Percentiles rank a stretch among this genome's conserved stretches.
phyloP scores from a whole-genome alignment of 2,797 vertebrate genomes.

The Clarias fuscus region DNA sequence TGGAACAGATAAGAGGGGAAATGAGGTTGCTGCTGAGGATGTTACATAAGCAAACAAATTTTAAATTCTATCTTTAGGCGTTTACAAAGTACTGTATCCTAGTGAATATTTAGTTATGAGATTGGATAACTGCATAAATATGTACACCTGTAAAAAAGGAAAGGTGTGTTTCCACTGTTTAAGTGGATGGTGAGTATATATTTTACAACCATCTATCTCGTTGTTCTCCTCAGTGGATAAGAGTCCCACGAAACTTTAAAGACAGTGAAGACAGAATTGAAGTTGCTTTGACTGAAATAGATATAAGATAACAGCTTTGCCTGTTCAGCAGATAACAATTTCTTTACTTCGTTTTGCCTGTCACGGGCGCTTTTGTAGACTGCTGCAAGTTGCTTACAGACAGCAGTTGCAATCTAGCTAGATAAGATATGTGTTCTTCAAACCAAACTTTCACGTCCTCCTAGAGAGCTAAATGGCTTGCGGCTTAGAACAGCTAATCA shows the following conservation, averaged over 20 bases:
- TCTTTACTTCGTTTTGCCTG: not conserved
- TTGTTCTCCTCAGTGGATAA: not conserved
- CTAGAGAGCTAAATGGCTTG: not conserved
- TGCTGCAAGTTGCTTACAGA: not conserved
- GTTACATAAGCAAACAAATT: no score
- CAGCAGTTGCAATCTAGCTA: not conserved
- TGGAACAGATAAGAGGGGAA: no score
- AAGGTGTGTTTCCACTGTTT: not conserved
- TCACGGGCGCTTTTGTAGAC: not conserved
- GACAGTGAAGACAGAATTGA: not conserved
- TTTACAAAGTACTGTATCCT: no score
- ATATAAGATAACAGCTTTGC: not conserved
- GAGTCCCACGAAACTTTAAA: not conserved
- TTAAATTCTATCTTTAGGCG: no score
- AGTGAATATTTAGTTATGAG: no score
- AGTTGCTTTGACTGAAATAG: not conserved
- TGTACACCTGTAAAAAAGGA: not conserved
- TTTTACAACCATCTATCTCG: not conserved
- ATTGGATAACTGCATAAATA: not conserved
- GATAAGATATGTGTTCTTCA: not conserved
- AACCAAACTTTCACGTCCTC: not conserved
- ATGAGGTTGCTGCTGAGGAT: no score
- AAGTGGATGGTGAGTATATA: not conserved
- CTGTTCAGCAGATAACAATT: not conserved
- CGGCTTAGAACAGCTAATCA: not conserved